A percentile compares a stretch with the other conserved stretches of the same genome.
These are phyloP conservation scores for Dicycla oo DNA, from an alignment of 2,888 invertebrate genomes.

Conservation along the genomic window DNA sequence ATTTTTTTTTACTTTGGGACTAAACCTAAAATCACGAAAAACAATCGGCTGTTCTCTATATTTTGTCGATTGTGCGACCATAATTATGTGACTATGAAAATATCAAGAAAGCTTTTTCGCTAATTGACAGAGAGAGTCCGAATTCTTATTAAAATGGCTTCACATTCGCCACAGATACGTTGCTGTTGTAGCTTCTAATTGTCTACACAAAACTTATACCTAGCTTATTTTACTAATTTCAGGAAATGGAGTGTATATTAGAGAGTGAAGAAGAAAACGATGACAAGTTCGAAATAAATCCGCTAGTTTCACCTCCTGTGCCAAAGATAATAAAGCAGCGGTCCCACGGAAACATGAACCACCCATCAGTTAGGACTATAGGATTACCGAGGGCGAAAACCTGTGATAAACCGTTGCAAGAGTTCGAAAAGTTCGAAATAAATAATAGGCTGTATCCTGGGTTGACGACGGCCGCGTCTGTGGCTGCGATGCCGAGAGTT, in stretches of 20 bases:
- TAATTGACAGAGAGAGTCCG: not conserved
- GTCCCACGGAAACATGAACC: slow-evolving; percentile 85
- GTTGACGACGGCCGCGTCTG: slow-evolving; percentile 85
- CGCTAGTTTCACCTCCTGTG: slow-evolving; percentile 81
- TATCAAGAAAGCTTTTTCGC: not conserved
- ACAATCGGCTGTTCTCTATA: too few species aligned
- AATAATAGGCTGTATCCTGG: slow-evolving; percentile 75
- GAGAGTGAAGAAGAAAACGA: slow-evolving; percentile 92
- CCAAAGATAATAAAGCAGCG: slow-evolving; percentile 83
- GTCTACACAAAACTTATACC: not conserved
- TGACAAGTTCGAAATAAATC: slow-evolving; percentile 89
- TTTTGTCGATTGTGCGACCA: not conserved
- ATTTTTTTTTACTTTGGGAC: not conserved
- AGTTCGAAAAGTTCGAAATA: slow-evolving; percentile 72
- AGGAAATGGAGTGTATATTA: slow-evolving; percentile 93
- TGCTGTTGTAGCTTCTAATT: not conserved
- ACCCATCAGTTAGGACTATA: slow-evolving; percentile 84
- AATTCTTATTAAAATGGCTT: not conserved
- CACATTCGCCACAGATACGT: not conserved
- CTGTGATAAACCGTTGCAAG: slow-evolving; percentile 87
- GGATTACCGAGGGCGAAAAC: slow-evolving; percentile 87
- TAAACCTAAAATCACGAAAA: not conserved
- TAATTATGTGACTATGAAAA: too few species aligned
- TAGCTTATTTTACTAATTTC: slow-evolving; percentile 62
- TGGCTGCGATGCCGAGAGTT: slow-evolving; percentile 87